A percentile compares a stretch with the other conserved stretches of the same genome.
Conservation (phyloP, 2,888 invertebrate species). For the Atrina japonica region DNA sequence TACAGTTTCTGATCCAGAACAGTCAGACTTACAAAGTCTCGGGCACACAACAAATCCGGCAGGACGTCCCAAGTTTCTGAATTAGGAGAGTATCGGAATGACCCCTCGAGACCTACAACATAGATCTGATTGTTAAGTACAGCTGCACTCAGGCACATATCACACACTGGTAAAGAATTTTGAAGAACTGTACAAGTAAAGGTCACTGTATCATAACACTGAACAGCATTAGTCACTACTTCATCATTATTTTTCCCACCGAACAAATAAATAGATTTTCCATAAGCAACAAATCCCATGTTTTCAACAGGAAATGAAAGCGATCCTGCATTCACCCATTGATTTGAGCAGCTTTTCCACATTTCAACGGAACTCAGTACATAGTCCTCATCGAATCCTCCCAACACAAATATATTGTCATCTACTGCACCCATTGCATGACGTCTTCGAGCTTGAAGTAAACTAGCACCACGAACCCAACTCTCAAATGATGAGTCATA, state of each 20-base stretch:
- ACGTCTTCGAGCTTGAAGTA: constrained; percentile 69
- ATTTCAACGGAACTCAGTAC: constrained; percentile 72
- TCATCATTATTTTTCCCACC: constrained; percentile 76
- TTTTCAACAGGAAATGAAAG: constrained; percentile 74
- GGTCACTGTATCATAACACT: constrained; percentile 70
- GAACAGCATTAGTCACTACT: constrained; percentile 73
- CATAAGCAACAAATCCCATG: constrained; percentile 73
- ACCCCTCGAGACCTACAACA: constrained; percentile 74
- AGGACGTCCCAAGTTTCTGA: constrained; percentile 70
- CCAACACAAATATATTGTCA: constrained; percentile 71
- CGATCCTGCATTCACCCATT: constrained; percentile 67
- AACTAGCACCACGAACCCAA: constrained; percentile 70
- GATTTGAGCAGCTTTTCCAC: constrained; percentile 68
- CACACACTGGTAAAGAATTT: constrained; percentile 69
- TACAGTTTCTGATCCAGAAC: constrained; percentile 73
- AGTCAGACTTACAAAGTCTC: constrained; percentile 74
- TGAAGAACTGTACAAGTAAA: constrained; percentile 60
- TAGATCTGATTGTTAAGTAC: constrained; percentile 70
- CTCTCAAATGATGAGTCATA: constrained; percentile 73
- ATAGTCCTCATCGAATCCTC: constrained; percentile 75
- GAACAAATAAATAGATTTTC: constrained; percentile 70
- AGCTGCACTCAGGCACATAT: constrained; percentile 75
- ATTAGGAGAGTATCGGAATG: constrained; percentile 67
- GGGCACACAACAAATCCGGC: constrained; percentile 69
- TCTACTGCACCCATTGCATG: constrained; percentile 76